Evolutionary conservation across 2,888 invertebrate species (phyloP).

Genomic region (Crepidodera aurea): DNA sequence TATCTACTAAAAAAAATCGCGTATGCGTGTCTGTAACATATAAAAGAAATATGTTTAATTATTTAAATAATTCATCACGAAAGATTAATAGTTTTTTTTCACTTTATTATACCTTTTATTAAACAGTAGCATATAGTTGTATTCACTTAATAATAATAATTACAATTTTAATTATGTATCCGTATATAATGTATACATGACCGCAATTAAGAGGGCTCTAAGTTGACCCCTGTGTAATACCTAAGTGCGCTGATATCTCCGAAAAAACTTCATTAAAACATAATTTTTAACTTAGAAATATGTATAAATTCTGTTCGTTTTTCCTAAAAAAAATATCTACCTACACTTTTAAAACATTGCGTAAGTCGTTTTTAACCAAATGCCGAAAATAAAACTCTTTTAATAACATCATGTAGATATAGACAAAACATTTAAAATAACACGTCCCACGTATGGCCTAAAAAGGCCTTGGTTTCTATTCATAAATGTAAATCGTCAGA

Average conservation of each 20-base stretch:
- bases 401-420: not conserved
- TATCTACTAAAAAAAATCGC: not conserved
- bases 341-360: no score
- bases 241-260: no score
- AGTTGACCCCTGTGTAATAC: no score
- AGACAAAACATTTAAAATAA: not conserved
- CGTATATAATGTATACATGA: not conserved
- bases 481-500: not conserved
- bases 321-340: no score
- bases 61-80: constrained; percentile 8
- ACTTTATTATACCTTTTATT: not conserved
- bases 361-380: no score
- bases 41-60: not conserved
- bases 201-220: no score
- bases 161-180: not conserved
- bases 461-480: not conserved
- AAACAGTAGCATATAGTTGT: no score
- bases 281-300: no score
- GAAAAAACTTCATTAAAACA: no score
- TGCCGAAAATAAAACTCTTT: no score
- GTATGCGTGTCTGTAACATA: not conserved
- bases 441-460: not conserved
- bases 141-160: no score
- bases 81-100: not conserved
- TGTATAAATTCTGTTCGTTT: no score